A percentile compares a stretch with the other conserved stretches of the same genome.
Conservation (phyloP, 2,113 vertebrate species). For the Rattus norvegicus region DNA sequence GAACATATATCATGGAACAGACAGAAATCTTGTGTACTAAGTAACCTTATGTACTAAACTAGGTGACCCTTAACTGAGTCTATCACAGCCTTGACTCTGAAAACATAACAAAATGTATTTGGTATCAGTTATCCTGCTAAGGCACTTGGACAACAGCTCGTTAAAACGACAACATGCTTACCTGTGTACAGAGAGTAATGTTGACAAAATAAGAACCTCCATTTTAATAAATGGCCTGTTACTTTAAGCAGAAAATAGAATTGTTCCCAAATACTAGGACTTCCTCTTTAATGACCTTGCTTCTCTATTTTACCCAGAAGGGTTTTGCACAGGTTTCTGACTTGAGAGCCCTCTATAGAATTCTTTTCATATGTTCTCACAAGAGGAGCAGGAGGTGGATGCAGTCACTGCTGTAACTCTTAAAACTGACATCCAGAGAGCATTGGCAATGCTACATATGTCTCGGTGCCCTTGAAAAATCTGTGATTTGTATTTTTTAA, state of each 20-base stretch:
- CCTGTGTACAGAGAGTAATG: background rate
- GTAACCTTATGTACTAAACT: background rate
- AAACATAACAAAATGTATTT: background rate
- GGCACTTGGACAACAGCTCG: background rate
- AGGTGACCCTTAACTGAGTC: background rate
- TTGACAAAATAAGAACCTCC: background rate
- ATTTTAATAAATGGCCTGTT: background rate
- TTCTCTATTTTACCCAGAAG: background rate
- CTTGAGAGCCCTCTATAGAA: conserved; percentile 7
- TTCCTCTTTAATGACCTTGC: background rate
- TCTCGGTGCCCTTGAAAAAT: background rate
- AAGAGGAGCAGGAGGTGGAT: background rate
- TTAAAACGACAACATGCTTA: background rate
- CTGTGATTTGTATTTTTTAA: background rate
- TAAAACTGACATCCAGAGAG: background rate
- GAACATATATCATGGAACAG: accelerated
- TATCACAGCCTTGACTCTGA: background rate
- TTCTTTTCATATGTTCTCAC: conserved; percentile 26
- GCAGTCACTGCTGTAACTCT: background rate
- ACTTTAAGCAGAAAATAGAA: background rate
- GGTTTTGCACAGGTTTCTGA: conserved; percentile 2
- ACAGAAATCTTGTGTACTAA: background rate
- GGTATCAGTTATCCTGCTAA: background rate
- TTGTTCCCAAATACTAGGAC: background rate
- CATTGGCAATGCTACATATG: conserved; percentile 5